phyloP scores from a whole-genome alignment of 2,888 invertebrate genomes.

The Oscheius sp. region DNA sequence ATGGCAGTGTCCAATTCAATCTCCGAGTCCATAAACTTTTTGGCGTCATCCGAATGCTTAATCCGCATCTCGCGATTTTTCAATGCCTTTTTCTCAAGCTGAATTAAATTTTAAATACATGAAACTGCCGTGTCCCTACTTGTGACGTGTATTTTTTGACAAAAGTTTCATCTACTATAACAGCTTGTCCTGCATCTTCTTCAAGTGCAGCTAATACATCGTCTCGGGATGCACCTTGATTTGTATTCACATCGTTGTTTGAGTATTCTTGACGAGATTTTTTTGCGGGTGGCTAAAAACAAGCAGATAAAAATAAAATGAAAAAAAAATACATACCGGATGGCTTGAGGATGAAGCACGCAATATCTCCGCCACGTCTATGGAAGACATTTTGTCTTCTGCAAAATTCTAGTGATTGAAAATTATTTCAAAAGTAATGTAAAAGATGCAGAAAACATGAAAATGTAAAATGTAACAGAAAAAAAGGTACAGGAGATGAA shows the following conservation, averaged over 20 bases:
- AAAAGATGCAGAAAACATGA: too few relatives aligned
- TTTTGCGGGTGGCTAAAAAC: slow-evolving; percentile 57
- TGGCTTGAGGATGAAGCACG: slow-evolving; percentile 38
- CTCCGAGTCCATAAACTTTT: slow-evolving; percentile 93
- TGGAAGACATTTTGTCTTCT: slow-evolving; percentile 49
- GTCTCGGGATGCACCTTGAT: slow-evolving; percentile 39
- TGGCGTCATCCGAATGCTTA: slow-evolving; percentile 84
- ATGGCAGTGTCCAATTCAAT: slow-evolving; percentile 88
- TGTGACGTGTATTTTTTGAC: slow-evolving; percentile 61
- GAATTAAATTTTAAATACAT: slow-evolving; percentile 22
- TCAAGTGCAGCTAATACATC: slow-evolving; percentile 67
- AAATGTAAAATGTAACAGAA: neutral
- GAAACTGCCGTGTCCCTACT: slow-evolving; percentile 35
- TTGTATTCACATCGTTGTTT: neutral
- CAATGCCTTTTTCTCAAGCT: slow-evolving; percentile 86
- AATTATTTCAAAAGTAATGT: too few relatives aligned
- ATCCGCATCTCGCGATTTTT: slow-evolving; percentile 97
- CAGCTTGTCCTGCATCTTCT: slow-evolving; percentile 51
- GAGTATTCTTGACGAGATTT: slow-evolving; percentile 46
- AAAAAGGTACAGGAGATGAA: neutral
- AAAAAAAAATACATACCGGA: slow-evolving; percentile 28
- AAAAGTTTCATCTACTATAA: slow-evolving; percentile 61
- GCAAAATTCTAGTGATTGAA: neutral
- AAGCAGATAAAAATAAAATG: slow-evolving; percentile 6
- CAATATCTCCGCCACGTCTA: slow-evolving; percentile 59